Evolutionary conservation across 2,797 vertebrate species (phyloP), one percentile per base, ranked within the genome.

Genomic region (Peromyscus aztecus): DNA sequence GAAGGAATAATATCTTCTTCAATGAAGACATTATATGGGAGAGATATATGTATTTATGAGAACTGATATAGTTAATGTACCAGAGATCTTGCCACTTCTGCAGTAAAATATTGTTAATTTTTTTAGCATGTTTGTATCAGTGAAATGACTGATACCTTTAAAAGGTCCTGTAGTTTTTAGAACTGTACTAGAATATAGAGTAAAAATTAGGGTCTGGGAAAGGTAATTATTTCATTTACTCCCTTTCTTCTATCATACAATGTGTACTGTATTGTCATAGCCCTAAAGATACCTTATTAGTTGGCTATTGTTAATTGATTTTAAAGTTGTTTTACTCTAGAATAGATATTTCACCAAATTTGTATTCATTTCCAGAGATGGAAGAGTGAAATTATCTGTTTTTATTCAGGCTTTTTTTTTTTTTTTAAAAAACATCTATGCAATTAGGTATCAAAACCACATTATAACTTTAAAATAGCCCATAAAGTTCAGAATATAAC

Each of bases 391-490:
- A 82, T 92, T 95, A 43, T 43, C 46, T 49, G 46, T 71, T 29
- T 90, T 91, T 93, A 57, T 43, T 92, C 31, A 96, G 89, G 90
- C 16, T 59, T 91, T 16, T 85, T 91, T 85, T 89, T 73, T 21
- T n/a, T n/a, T n/a, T n/a, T n/a, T n/a, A n/a, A 23, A 43, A 87
- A 59, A 88, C 2, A 59, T 84, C n/a, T 65, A 55, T 85, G 21
- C 88, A 91, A 73, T 89, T 85, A 78, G 88, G 49, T 19, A 85
- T 90, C 23, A 88, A 97, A 97, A 73, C 9, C 65, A 81, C 49
- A 63, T 67, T 40, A 91, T 59, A 96, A 90, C 27, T 87, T 96
- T 83, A 91, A 92, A 90, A 88, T n/a, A 94, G 61, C 76, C 55
- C 77, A 78, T 94, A 65, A 24, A 91, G 83, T 84, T 67, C 17